These are phyloP conservation scores for Morpho helenor DNA, from an alignment of 2,888 invertebrate genomes.

Conservation along the genomic window DNA sequence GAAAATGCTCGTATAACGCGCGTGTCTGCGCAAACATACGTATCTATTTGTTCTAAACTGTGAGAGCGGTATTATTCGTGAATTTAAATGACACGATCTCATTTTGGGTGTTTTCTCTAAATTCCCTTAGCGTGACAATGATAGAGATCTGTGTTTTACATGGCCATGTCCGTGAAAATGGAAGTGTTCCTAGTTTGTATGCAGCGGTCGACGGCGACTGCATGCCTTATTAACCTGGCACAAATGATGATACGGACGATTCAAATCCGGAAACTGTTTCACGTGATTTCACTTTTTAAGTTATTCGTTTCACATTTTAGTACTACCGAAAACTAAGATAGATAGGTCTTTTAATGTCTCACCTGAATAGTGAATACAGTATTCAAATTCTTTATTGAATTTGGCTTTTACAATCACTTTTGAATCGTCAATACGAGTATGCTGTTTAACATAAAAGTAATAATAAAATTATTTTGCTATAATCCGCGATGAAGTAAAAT, in stretches of 20 bases:
- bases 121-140: slow-evolving; percentile 61
- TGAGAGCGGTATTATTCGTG: slow-evolving; percentile 23
- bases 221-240: slow-evolving; percentile 49
- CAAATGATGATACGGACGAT: slow-evolving; percentile 30
- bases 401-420: too few species aligned
- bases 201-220: slow-evolving; percentile 30
- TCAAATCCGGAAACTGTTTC: slow-evolving; percentile 11
- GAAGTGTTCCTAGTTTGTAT: slow-evolving; percentile 40
- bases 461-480: too few species aligned
- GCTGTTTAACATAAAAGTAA: too few species aligned
- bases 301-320: background rate
- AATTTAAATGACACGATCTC: slow-evolving; percentile 35
- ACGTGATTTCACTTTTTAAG: slow-evolving; percentile 1
- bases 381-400: too few species aligned
- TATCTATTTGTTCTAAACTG: slow-evolving; percentile 12
- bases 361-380: too few species aligned
- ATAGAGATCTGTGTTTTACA: slow-evolving; percentile 57
- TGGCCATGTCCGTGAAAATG: slow-evolving; percentile 62
- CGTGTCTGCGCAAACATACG: slow-evolving; percentile 8
- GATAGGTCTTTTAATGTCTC: too few species aligned
- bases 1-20: slow-evolving; percentile 5
- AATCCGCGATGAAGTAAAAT: too few species aligned
- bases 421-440: too few species aligned
- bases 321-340: too few species aligned
- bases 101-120: slow-evolving; percentile 49